A percentile compares a stretch with the other conserved stretches of the same genome.
Conservation (phyloP, 2,888 invertebrate species). For the Drosophila engyochracea region DNA sequence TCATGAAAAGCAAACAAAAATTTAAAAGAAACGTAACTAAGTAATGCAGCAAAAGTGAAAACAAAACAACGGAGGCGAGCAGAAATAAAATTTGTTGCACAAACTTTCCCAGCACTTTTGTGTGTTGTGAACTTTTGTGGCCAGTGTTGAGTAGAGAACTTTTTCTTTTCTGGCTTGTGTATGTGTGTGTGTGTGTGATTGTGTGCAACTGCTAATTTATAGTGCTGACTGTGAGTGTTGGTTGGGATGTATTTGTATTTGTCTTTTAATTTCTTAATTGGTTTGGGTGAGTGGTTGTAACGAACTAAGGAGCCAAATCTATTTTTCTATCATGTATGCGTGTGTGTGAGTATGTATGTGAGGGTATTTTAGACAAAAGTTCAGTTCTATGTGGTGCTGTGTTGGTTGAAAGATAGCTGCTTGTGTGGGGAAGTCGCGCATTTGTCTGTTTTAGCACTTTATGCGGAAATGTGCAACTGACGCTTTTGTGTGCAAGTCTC, state of each 20-base stretch:
- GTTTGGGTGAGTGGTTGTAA: slow-evolving; percentile 59
- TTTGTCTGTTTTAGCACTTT: slow-evolving; percentile 47
- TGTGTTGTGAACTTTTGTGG: slow-evolving; percentile 72
- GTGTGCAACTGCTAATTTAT: slow-evolving; percentile 63
- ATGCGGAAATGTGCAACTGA: slow-evolving; percentile 63
- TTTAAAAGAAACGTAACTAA: slow-evolving; percentile 21
- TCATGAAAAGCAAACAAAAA: slow-evolving; percentile 26
- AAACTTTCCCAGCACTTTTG: slow-evolving; percentile 70
- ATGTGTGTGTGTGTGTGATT: slow-evolving; percentile 28
- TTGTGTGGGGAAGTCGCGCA: slow-evolving; percentile 30
- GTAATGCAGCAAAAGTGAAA: slow-evolving; percentile 33
- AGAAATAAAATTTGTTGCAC: slow-evolving; percentile 68
- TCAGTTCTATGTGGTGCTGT: slow-evolving; percentile 25
- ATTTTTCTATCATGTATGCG: not conserved
- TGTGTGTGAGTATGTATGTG: slow-evolving; percentile 10
- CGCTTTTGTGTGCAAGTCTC: slow-evolving; percentile 43
- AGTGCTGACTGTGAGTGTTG: slow-evolving; percentile 31
- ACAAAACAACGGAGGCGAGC: slow-evolving; percentile 33
- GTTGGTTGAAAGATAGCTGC: slow-evolving; percentile 5
- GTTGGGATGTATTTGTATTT: slow-evolving; percentile 62
- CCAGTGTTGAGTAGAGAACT: slow-evolving; percentile 69
- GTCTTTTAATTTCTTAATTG: slow-evolving; percentile 83
- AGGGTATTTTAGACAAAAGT: slow-evolving; percentile 29
- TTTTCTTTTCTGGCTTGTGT: slow-evolving; percentile 31
- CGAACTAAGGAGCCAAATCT: slow-evolving; percentile 41